Base-by-base conservation (phyloP, 2,797 vertebrate species). In the Chaunax sp. region DNA sequence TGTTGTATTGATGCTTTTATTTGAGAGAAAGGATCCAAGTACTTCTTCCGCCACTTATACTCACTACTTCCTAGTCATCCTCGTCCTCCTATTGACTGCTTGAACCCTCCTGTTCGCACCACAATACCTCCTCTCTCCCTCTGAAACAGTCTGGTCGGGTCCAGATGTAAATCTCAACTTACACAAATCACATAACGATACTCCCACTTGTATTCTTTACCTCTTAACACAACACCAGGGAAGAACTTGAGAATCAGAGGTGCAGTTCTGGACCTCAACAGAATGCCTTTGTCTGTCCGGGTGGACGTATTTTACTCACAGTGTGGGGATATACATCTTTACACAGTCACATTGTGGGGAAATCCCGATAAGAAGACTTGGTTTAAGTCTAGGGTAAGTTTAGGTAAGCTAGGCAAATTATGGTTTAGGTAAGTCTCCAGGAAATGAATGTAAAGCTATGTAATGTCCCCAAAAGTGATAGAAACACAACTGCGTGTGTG, bases 141-240 rank as follows among this genome's bases (percentile, higher is more conserved):
- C 69, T 52, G 68, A 77, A 75, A 56, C 23, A 3, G 55, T 33
- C 50, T 26, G 19, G 50, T 77, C 83, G 49, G 61, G 33, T 72
- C 75, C 75, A 78, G 73, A 77, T 67, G 75, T 85, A 84, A 90
- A 86, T 82, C 86, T 86, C 85, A 67, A 30, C 81, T 87, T 87
- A 84, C 89, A 83, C 85, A 84, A 86, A 78, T 84, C 86, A 59
- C 81, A 67, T 54, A 50, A 30, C 10, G 51, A 66, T 44, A 69
- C 75, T 66, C 80, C 53, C 77, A 15, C 76, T 77, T 90, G 85
- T 91, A 91, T 93, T 87, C 80, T 81, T 87, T 92, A 45, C 70
- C 60, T 79, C 84, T 86, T 90, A 87, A 86, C 72, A 83, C 87
- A 90, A 89, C 81, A 87, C 44, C 12, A 38, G 77, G 57, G 69